Evolutionary conservation across 2,888 invertebrate genomes (phyloP).

Genomic region (Leucoma salicis): DNA sequence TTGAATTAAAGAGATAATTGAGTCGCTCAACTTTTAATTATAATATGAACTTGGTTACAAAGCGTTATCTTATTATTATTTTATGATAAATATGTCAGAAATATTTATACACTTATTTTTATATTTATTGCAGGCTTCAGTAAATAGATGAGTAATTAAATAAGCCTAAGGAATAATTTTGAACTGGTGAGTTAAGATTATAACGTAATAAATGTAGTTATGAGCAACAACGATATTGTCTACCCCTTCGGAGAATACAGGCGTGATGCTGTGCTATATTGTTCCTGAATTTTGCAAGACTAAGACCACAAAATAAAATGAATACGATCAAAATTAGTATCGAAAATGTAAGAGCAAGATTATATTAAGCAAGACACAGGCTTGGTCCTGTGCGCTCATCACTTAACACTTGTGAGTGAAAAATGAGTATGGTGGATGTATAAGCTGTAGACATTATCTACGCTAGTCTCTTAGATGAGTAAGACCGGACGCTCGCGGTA

Average conservation of each 20-base stretch:
- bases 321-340: no score
- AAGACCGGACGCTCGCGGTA: conserved; percentile 72
- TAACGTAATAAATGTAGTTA: no score
- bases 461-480: conserved; percentile 70
- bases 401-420: background rate
- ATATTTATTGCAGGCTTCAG: conserved; percentile 1
- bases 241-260: no score
- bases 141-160: background rate
- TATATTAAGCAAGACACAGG: no score
- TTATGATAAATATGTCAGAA: conserved; percentile 2
- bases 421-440: conserved; percentile 40
- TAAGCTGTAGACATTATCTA: conserved; percentile 53
- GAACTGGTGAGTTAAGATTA: background rate
- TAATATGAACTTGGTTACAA: conserved; percentile 4
- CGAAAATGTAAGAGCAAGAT: no score
- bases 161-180: background rate
- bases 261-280: no score
- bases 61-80: conserved; percentile 5
- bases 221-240: no score
- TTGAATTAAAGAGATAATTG: conserved; percentile 20
- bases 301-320: no score
- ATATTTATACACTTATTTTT: background rate
- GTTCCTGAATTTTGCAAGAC: no score
- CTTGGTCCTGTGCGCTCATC: no score
- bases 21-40: conserved; percentile 16